These are phyloP conservation scores for Dermolepida albohirtum DNA, from an alignment of 2,888 invertebrate species.

Conservation along the genomic window DNA sequence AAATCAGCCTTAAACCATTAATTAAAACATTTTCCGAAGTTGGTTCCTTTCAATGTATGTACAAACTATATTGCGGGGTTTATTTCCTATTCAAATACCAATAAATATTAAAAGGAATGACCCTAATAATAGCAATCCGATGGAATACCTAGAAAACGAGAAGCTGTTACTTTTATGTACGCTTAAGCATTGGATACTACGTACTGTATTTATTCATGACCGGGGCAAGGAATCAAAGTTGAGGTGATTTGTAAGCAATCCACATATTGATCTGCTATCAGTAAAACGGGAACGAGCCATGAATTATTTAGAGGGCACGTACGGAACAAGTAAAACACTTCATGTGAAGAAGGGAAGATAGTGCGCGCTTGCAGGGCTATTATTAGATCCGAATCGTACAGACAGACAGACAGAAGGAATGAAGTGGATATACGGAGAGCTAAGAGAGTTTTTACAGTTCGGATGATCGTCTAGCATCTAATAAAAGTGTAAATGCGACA, in stretches of 20 bases:
- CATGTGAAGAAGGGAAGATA: constrained; percentile 17
- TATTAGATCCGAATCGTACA: constrained; percentile 20
- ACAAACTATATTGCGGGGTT: too few species aligned
- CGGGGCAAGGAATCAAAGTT: constrained; percentile 27
- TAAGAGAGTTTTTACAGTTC: too few species aligned
- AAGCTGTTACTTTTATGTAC: background rate
- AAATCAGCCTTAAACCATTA: too few species aligned
- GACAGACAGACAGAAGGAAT: too few species aligned
- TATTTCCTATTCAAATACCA: constrained; percentile 6
- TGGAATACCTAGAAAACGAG: background rate
- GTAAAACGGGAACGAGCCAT: constrained; percentile 32
- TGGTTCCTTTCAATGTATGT: too few species aligned
- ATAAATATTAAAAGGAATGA: constrained; percentile 13
- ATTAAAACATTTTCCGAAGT: too few species aligned
- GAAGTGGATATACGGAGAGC: too few species aligned
- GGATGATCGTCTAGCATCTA: too few species aligned
- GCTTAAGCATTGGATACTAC: background rate
- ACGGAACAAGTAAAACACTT: constrained; percentile 34
- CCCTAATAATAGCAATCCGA: background rate
- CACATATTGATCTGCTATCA: constrained; percentile 41
- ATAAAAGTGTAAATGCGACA: too few species aligned
- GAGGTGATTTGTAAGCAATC: constrained; percentile 41
- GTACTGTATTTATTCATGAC: constrained; percentile 30
- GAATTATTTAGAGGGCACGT: constrained; percentile 41
- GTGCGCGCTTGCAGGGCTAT: constrained; percentile 9